Evolutionary conservation across 1,140 invertebrate species (phyloP), one percentile per base, ranked within the genome.

Genomic region (Lordiphosa clarofinis): DNA sequence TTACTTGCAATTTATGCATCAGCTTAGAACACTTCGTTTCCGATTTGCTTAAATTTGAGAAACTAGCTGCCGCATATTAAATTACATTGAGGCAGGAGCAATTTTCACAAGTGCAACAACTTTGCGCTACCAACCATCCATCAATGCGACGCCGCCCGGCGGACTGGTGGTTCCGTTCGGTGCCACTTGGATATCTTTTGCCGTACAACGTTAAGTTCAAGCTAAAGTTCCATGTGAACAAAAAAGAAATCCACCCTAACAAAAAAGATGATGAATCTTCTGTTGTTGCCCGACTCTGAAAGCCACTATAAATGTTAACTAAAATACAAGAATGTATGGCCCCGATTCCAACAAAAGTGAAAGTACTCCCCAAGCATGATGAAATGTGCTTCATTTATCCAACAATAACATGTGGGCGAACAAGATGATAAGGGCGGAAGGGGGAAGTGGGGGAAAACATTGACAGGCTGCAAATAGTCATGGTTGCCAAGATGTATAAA

Each of bases 1-100:
- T 82, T 84, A 84, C 73, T 59, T 47, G 66, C 78, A 82, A 82
- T 82, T 82, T 84, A 76, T 84, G 73, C 72, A 82, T 82, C 72
- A 82, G 76, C 72, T 59, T 63, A 36, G 38, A 60, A 38, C 46
- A 69, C 50, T 44, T 60, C 47, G 49, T 47, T 36, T 28, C 37
- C 38, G 38, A 38, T 31, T 74, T 44, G 57, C 63, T 75, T 76
- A 76, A 71, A 69, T 68, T 55, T 68, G 35, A 33, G 10, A 7
- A 15, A 15, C 36, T 31, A 8, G 4, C 7, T 8, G 3, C 21
- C 21, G 5, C 21, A 24, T 37, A 37, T 43, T 46, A 11, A n/a
- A 24, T 48, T 35, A 33, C 11, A 33, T 31, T n/a, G 21, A 19
- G 24, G 4, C n/a, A 44, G 24, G 11, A 56, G 19, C 24, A 35